These are phyloP conservation scores for Gonioctena quinquepunctata DNA, from an alignment of 1,140 invertebrate species.

Conservation along the genomic window DNA sequence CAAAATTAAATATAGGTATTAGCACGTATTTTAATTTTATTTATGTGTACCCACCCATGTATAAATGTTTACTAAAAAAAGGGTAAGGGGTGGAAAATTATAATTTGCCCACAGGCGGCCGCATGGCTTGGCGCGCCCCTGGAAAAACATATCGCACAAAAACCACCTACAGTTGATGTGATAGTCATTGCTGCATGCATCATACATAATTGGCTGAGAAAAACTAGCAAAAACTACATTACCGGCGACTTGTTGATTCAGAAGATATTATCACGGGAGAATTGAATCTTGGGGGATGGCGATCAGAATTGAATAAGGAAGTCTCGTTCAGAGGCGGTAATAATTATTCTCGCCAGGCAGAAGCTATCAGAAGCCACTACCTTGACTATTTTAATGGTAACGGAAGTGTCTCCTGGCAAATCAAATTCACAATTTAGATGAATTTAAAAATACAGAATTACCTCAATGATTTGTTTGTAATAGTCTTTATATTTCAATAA, in stretches of 20 bases:
- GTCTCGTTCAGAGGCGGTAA: background rate
- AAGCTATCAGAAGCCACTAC: background rate
- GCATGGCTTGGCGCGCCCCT: too few relatives aligned
- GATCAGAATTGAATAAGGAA: background rate
- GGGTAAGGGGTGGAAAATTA: too few relatives aligned
- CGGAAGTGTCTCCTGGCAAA: background rate
- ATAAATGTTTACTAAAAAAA: too few relatives aligned
- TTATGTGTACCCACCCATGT: too few relatives aligned
- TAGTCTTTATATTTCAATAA: too few relatives aligned
- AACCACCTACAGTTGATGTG: background rate
- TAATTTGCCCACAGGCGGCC: too few relatives aligned
- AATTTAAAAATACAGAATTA: too few relatives aligned
- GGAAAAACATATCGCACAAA: background rate
- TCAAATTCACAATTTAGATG: background rate
- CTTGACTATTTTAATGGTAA: slow-evolving; percentile 2
- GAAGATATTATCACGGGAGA: background rate
- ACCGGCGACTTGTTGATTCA: background rate
- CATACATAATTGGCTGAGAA: background rate
- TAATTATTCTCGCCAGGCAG: background rate
- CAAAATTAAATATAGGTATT: too few relatives aligned
- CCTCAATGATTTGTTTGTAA: too few relatives aligned
- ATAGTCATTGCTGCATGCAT: too few relatives aligned
- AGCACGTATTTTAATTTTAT: too few relatives aligned
- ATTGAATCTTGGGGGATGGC: too few relatives aligned
- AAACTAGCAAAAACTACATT: background rate